Conservation (phyloP, 2,113 vertebrate species). For the Plecturocebus donacophilus region DNA sequence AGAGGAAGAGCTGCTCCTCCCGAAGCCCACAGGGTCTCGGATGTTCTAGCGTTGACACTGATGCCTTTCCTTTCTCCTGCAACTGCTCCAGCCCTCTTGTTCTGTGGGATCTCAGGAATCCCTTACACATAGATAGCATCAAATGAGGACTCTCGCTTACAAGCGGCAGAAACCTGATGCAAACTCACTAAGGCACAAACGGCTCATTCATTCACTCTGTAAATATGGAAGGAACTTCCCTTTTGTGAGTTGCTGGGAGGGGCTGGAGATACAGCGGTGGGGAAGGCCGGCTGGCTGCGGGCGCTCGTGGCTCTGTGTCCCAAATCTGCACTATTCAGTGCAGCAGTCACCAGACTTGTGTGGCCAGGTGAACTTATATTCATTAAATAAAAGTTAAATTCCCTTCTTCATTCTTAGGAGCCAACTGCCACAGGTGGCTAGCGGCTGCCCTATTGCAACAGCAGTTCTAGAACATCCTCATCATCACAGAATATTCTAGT, state of each 20-base stretch:
- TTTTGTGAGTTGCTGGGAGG: accelerated
- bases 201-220: background rate
- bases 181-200: accelerated
- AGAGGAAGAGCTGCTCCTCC: background rate
- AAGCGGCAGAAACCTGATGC: background rate
- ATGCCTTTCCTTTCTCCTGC: background rate
- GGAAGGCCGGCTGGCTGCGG: background rate
- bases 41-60: accelerated
- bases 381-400: background rate
- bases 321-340: accelerated
- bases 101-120: background rate
- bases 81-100: accelerated
- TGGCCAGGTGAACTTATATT: background rate
- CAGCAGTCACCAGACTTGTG: accelerated
- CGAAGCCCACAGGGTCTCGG: background rate
- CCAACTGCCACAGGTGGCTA: accelerated
- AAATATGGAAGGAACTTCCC: accelerated
- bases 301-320: accelerated
- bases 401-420: accelerated
- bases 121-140: accelerated
- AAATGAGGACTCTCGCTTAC: accelerated
- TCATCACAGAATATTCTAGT: background rate
- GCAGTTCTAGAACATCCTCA: background rate
- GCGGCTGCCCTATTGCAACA: accelerated
- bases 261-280: background rate